Base-by-base conservation (phyloP, 2,888 invertebrate genomes). In the Acleris sparsana region DNA sequence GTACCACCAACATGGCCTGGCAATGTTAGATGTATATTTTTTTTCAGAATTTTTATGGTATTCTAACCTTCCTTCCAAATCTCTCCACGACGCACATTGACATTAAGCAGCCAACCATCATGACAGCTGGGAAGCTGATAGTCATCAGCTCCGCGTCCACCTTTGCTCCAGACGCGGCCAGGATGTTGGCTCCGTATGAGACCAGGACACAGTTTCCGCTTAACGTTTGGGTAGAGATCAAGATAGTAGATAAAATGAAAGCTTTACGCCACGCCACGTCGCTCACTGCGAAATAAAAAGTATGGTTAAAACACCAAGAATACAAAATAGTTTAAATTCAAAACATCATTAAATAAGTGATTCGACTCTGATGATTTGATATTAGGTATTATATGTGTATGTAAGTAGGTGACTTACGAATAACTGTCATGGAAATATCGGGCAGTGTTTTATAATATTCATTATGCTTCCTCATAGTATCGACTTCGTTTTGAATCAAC, bases 21-120 rank as follows among this genome's bases (percentile, higher is more conserved):
- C 33, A 11, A 33, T 11, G 3, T 33, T 11, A 1, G 2, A 33
- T 11, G 11, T 11, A 1, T 3, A 33, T 11, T 11, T 11, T 11
- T 33, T 11, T 33, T 33, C 11, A 33, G 0, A 33, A 33, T 33
- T 33, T 33, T 0, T 25, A 33, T 33, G 33, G 33, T 11, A 33
- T 33, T 25, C 56, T 18, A 72, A 90, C 91, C 84, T 85, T 87
- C 70, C 89, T 82, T 3, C 85, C 86, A 39, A 86, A 75, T 63
- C 74, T 84, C 63, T 91, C 91, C 16, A 90, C 82, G 56, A 79
- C 82, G 52, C 75, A 71, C 75, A 88, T 84, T 16, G 86, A 82
- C 2, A 85, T 61, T n/a, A 87, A 70, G 0, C 87, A 85, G 1
- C 85, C 84, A 1, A 85, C 51, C 43, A 89, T 83, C 86, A 88